phyloP scores from a whole-genome alignment of 2,113 vertebrate genomes.

The Acanthisitta chloris region DNA sequence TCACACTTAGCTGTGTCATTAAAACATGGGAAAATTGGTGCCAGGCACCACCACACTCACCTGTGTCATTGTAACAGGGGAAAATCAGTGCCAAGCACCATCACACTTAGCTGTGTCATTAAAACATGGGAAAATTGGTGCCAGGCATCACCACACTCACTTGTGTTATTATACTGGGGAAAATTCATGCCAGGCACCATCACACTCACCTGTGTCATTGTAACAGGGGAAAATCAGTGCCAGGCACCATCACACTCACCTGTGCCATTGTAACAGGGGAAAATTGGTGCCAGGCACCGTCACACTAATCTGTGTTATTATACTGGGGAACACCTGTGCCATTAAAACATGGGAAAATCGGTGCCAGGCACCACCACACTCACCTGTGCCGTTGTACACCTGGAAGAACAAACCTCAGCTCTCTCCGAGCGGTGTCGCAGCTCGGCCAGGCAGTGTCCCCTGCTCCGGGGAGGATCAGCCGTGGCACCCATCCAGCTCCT shows the following conservation, averaged over 20 bases:
- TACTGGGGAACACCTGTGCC: not conserved
- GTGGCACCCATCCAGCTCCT: not conserved
- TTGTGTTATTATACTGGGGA: fast-evolving
- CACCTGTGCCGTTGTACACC: fast-evolving
- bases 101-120: fast-evolving
- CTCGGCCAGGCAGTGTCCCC: fast-evolving
- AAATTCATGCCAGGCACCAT: fast-evolving
- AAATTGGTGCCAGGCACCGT: fast-evolving
- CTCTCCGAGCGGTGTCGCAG: fast-evolving
- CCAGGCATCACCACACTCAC: fast-evolving
- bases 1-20: fast-evolving
- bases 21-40: fast-evolving
- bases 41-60: too few relatives aligned
- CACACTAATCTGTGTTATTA: fast-evolving
- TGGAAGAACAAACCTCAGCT: fast-evolving
- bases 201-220: fast-evolving
- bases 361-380: fast-evolving
- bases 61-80: fast-evolving
- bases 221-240: fast-evolving
- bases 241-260: too few relatives aligned
- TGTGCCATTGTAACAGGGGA: not conserved
- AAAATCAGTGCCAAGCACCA: fast-evolving
- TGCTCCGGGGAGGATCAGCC: too few relatives aligned
- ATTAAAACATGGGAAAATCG: fast-evolving
- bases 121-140: fast-evolving